Base-by-base conservation (phyloP, 64 coral and sea anemone species). In the Pocillopora verrucosa region DNA sequence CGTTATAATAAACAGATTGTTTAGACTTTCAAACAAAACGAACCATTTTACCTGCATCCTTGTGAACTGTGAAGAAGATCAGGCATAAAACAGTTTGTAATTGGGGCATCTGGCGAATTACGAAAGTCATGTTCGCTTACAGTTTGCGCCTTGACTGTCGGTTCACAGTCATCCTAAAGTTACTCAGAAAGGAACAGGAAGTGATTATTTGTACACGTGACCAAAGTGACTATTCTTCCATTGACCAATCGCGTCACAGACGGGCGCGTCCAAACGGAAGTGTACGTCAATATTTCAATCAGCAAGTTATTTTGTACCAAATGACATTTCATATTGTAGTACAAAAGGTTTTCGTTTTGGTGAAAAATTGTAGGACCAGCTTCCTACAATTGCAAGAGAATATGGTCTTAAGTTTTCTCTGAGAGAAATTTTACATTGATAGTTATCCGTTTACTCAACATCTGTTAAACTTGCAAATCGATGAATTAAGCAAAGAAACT, bases 141-240 rank as follows among this genome's bases (percentile, higher is more conserved):
- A 13, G 19, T 58, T 77, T 41, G 16, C 36, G 72, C 72, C 24
- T 77, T n/a, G 36, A 16, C 16, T 45, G 16, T 12, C 41, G 16
- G 75, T 5, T n/a, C 9, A 70, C 22, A 70, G 19, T 70, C 67
- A 70, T 70, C n/a, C 22, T 70, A 24, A 70, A 70, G 67, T 70
- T 70, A n/a, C 67, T 26, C 25, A 4, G 1, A 7, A 24, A 24
- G 7, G 25, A 63, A 77, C 75, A 36, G 75, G 75, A 77, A 56
- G 75, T 77, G 75, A 77, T 41, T 90, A 90, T 90, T 82, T 90
- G 78, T 77, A 90, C 88, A 90, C 78, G 88, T 90, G 88, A 90
- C 88, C 82, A 51, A 82, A 89, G 77, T 89, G 87, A 89, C 35
- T 74, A 79, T 79, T 79, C 72, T 76, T 76, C 36, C 5, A 56